Percentiles rank a stretch among this genome's conserved stretches.
These are phyloP conservation scores for Sinonovacula constricta DNA, from an alignment of 1,140 invertebrate genomes.

Conservation along the genomic window DNA sequence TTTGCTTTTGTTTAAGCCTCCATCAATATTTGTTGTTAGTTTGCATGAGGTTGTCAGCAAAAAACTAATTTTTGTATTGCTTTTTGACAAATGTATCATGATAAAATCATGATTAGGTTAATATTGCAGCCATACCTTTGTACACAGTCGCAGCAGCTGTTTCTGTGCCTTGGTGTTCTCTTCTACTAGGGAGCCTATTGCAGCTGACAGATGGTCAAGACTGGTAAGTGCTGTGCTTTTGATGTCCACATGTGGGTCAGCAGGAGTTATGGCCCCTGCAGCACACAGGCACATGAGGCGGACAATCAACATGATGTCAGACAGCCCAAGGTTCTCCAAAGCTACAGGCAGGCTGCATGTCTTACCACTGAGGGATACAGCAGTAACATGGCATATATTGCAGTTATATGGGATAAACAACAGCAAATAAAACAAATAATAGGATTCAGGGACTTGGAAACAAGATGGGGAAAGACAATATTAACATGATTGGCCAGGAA, in stretches of 20 bases:
- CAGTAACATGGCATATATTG: constrained; percentile 38
- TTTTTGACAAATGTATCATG: too few relatives aligned
- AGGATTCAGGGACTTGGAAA: not conserved
- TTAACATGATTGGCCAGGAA: too few relatives aligned
- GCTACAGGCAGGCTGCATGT: constrained; percentile 80
- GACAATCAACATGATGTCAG: constrained; percentile 82
- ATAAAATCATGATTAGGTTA: too few relatives aligned
- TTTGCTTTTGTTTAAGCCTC: too few relatives aligned
- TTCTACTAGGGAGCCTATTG: constrained; percentile 82
- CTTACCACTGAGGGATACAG: constrained; percentile 76
- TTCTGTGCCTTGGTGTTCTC: constrained; percentile 81
- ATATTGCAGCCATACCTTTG: constrained; percentile 80
- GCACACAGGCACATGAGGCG: constrained; percentile 84
- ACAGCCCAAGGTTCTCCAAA: constrained; percentile 82
- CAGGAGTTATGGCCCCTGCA: constrained; percentile 78
- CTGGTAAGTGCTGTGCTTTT: constrained; percentile 68
- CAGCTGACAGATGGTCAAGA: constrained; percentile 81
- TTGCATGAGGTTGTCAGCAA: too few relatives aligned
- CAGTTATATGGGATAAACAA: not conserved
- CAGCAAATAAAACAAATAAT: not conserved
- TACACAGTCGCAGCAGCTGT: constrained; percentile 83
- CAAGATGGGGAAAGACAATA: too few relatives aligned
- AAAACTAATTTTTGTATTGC: too few relatives aligned
- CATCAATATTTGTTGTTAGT: too few relatives aligned
- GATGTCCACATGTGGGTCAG: constrained; percentile 17